Base-by-base conservation (phyloP, 92 coral and sea anemone species). In the Heliopora coerulea region DNA sequence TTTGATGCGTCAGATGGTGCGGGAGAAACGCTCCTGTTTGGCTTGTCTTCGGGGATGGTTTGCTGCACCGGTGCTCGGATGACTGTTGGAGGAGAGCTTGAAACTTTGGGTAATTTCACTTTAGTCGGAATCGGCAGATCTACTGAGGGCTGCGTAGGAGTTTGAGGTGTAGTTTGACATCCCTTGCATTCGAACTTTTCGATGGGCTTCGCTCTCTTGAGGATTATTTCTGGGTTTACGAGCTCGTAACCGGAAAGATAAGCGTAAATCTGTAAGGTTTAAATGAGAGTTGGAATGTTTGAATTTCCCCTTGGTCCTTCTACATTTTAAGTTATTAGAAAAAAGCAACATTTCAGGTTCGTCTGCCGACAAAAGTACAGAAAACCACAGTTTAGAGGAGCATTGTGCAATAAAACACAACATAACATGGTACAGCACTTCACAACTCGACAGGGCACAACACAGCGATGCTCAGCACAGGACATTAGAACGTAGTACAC, bases 141-240 rank as follows among this genome's bases (percentile, higher is more conserved):
- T 25, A 11, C 10, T 26, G 70, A 10, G 17, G 10, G 25, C 23
- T 1, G 15, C 25, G 27, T 40, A 0, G 70, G 49, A 11, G 70
- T 63, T 34, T 24, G 25, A 10, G 49, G 49, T 23, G 20, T 63
- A 1, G 70, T 63, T 34, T 63, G 70, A 63, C 70, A 63, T 12
- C 70, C 70, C 24, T 63, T 63, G 23, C 70, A 63, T 37, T 34
- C 25, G 26, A 63, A 63, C 23, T 37, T 63, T 41, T 63, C 70
- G 15, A 63, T 37, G 7, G 70, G 70, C 24, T 40, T 18, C 11
- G 70, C 70, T 15, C 12, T 34, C 17, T 63, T 63, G 19, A 63
- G 70, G 25, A 28, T 34, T 24, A 63, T 63, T 34, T 63, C 70
- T 33, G 70, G 27, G 70, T 63, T 10, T 0, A 63, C 49, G 0